A percentile compares a stretch with the other conserved stretches of the same genome.
phyloP scores from a whole-genome alignment of 2,113 vertebrate species.

The Gnathonemus longibarbis region DNA sequence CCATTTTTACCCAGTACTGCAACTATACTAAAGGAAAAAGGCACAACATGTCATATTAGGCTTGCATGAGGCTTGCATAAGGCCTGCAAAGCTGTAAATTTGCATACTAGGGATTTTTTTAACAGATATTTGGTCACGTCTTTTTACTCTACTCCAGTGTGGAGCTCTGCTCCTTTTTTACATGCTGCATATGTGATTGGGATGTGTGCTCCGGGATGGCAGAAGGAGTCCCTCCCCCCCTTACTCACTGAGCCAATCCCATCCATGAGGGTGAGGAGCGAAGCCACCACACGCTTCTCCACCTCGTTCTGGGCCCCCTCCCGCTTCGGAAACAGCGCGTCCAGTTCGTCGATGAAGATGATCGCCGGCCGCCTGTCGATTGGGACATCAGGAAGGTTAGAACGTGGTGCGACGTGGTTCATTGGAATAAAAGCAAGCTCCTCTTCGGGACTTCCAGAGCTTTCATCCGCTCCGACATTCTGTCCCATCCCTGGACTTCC shows the following conservation, averaged over 20 bases:
- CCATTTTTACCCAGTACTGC: background rate
- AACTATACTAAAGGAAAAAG: background rate
- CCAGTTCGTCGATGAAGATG: constrained; percentile 95
- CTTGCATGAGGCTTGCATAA: background rate
- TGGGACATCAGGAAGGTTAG: background rate
- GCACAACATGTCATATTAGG: background rate
- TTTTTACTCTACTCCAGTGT: background rate
- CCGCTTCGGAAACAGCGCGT: constrained; percentile 87
- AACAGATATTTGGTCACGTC: background rate
- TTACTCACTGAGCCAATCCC: constrained; percentile 83
- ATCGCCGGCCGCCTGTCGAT: constrained; percentile 72
- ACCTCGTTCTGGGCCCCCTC: constrained; percentile 91
- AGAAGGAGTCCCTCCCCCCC: background rate
- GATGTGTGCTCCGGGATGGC: background rate
- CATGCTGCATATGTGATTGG: background rate
- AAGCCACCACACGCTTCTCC: constrained; percentile 89
- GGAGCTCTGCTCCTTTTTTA: background rate
- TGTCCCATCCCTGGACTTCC: background rate
- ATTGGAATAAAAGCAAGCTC: background rate
- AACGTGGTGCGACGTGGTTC: background rate
- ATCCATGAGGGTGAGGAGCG: constrained; percentile 91
- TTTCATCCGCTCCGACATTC: background rate
- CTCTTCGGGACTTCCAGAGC: background rate
- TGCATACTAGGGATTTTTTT: background rate
- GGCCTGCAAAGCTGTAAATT: background rate